These are phyloP conservation scores for Macrostomum lignano DNA, from an alignment of 1,140 invertebrate genomes.

Conservation along the genomic window DNA sequence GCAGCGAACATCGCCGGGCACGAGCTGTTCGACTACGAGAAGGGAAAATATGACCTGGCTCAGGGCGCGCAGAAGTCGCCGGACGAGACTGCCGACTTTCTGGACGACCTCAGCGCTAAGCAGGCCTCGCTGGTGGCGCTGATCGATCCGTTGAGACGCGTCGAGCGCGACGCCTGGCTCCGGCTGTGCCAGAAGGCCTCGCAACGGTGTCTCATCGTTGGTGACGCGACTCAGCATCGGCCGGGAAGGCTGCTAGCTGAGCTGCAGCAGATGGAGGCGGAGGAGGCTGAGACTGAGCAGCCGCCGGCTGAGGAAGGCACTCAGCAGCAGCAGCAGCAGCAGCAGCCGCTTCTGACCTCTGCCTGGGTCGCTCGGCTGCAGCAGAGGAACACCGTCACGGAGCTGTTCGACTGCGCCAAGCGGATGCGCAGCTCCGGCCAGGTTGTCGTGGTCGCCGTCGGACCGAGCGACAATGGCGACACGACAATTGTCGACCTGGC, in stretches of 20 bases:
- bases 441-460: constrained; percentile 5
- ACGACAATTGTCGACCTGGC: constrained; percentile 18
- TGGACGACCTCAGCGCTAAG: constrained; percentile 15
- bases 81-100: constrained; percentile 22
- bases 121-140: constrained; percentile 19
- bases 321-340: too few relatives aligned
- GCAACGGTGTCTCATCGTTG: constrained; percentile 14
- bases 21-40: constrained; percentile 24
- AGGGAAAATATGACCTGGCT: constrained; percentile 22
- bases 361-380: constrained; percentile 14
- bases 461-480: constrained; percentile 14
- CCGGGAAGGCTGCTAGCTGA: constrained; percentile 14
- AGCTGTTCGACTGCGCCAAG: constrained; percentile 13
- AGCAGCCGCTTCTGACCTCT: constrained; percentile 14
- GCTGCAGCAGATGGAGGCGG: too few relatives aligned
- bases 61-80: constrained; percentile 13
- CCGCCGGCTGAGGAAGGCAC: too few relatives aligned
- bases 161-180: constrained; percentile 17
- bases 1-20: constrained; percentile 18
- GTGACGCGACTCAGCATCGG: constrained; percentile 13
- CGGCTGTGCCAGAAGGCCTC: constrained; percentile 15
- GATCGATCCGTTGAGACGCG: constrained; percentile 23
- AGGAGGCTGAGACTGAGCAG: too few relatives aligned
- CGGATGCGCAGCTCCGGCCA: constrained; percentile 14
- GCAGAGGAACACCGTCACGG: constrained; percentile 15